Conservation (phyloP, 2,797 vertebrate species). For the Alfaro cultratus region DNA sequence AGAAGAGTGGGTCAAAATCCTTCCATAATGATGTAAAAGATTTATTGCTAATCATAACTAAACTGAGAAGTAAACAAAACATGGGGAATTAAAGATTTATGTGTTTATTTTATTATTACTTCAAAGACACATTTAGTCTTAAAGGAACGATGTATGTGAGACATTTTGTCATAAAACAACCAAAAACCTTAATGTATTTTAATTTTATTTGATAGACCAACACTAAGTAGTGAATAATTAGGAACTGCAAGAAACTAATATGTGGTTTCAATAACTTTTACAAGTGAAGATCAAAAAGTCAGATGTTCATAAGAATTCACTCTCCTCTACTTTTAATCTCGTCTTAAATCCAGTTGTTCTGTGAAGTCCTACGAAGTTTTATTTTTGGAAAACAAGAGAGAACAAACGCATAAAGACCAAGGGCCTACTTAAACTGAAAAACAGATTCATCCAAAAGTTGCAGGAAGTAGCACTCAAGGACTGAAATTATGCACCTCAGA, state of each 20-base stretch:
- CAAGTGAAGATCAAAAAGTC: neutral
- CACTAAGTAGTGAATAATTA: neutral
- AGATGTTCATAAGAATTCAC: neutral
- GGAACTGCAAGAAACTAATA: neutral
- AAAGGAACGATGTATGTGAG: neutral
- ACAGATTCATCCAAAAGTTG: neutral
- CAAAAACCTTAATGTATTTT: neutral
- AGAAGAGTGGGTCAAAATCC: neutral
- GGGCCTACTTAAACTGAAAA: neutral
- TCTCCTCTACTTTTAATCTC: neutral
- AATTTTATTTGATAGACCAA: neutral
- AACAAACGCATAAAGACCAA: neutral
- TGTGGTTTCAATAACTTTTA: neutral
- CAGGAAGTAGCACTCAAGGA: neutral
- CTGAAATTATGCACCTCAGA: neutral
- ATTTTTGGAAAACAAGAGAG: neutral
- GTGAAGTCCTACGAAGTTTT: neutral
- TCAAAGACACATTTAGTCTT: neutral
- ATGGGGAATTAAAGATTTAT: no score
- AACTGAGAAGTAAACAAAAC: no score
- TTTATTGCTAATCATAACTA: neutral
- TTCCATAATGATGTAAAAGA: neutral
- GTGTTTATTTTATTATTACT: no score
- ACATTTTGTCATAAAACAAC: neutral
- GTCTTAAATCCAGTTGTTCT: neutral